phyloP scores from a whole-genome alignment of 2,888 invertebrate genomes.

The Coelinius sp. region DNA sequence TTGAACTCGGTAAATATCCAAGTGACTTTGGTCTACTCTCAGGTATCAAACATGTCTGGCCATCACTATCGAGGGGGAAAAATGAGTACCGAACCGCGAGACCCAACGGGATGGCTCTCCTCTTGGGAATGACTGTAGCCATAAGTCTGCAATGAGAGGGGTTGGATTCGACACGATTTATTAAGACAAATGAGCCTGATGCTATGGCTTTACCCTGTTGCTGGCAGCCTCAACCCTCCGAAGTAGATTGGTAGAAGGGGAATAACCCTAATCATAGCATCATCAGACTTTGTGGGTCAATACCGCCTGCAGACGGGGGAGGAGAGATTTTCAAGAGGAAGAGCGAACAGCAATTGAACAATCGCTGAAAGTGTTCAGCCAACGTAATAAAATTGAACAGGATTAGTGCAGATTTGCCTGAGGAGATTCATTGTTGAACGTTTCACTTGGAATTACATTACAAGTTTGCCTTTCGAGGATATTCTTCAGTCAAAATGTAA shows the following conservation, averaged over 20 bases:
- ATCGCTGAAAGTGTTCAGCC: not conserved
- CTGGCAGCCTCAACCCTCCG: not conserved
- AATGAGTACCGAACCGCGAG: slow-evolving; percentile 20
- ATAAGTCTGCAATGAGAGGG: slow-evolving; percentile 51
- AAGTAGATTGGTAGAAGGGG: not conserved
- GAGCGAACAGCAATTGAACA: not conserved
- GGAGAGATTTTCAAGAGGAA: not conserved
- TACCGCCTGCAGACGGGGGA: not conserved
- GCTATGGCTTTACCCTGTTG: not conserved
- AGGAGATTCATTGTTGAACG: not conserved
- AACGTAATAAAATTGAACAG: not conserved
- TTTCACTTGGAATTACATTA: not conserved
- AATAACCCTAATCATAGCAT: not conserved
- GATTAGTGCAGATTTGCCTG: not conserved
- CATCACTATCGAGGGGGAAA: slow-evolving; percentile 22
- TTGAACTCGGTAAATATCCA: slow-evolving; percentile 25
- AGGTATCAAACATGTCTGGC: slow-evolving; percentile 6
- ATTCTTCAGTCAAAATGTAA: slow-evolving; percentile 1
- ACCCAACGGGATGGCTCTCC: slow-evolving; percentile 7
- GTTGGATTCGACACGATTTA: slow-evolving; percentile 59
- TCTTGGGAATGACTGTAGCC: slow-evolving; percentile 51
- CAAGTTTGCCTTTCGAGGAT: not conserved
- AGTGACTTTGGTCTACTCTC: slow-evolving; percentile 6
- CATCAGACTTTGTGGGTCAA: not conserved
- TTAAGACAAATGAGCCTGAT: slow-evolving; percentile 58